Evolutionary conservation across 2,888 invertebrate genomes (phyloP).

Genomic region (Acleris holmiana): DNA sequence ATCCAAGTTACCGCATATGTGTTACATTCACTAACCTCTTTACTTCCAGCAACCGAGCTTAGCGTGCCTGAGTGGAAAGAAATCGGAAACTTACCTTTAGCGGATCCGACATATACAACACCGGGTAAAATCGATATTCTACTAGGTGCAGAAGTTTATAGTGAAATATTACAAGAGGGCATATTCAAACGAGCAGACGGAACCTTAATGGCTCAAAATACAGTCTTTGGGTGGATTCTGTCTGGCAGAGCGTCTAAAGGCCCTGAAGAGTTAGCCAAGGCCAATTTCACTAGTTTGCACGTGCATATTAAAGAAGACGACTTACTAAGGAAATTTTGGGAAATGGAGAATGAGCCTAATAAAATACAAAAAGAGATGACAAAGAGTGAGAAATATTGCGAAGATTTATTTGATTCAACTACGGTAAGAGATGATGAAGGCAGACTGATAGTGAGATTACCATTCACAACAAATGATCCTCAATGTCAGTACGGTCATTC

Average conservation of each 20-base stretch:
- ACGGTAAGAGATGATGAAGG: conserved; percentile 36
- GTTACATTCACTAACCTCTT: conserved; percentile 1
- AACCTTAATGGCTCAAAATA: not conserved
- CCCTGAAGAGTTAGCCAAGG: not conserved
- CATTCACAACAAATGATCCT: conserved; percentile 35
- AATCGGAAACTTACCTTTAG: not conserved
- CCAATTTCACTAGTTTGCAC: not conserved
- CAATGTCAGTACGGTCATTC: conserved; percentile 35
- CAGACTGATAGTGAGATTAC: conserved; percentile 37
- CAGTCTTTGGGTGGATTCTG: not conserved
- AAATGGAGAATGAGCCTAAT: conserved; percentile 32
- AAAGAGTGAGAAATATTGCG: conserved; percentile 27
- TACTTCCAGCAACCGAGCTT: not conserved
- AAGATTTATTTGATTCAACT: conserved; percentile 28
- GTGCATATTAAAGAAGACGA: not conserved
- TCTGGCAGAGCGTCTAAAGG: not conserved
- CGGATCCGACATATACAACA: conserved; percentile 1
- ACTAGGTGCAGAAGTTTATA: conserved; percentile 5
- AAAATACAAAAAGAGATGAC: conserved; percentile 18
- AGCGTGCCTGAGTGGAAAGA: not conserved
- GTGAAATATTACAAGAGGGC: not conserved
- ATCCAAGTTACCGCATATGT: conserved; percentile 6
- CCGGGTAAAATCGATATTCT: conserved; percentile 7
- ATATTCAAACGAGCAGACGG: not conserved
- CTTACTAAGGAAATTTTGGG: conserved; percentile 26